Conservation (phyloP, 2,888 invertebrate genomes). For the Drosophila parthenogenetica region DNA sequence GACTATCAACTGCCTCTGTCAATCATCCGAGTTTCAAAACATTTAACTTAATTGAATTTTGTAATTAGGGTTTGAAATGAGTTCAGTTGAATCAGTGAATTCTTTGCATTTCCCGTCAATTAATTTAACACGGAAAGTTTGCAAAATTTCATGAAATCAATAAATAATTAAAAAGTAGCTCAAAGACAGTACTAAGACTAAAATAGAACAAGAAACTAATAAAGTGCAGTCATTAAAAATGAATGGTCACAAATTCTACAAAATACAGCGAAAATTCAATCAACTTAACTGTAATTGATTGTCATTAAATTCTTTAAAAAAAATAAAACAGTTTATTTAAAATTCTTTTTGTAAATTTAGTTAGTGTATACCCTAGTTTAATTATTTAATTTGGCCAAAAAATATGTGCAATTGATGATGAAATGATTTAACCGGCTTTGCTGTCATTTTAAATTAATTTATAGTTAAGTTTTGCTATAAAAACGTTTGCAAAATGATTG, state of each 20-base stretch:
- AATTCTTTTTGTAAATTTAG: background rate
- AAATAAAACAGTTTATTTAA: background rate
- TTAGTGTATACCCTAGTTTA: background rate
- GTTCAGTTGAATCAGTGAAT: background rate
- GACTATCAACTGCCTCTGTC: constrained; percentile 19
- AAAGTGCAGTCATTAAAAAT: too few relatives aligned
- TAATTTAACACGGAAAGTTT: constrained; percentile 5
- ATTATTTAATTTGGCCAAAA: background rate
- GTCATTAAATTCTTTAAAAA: too few relatives aligned
- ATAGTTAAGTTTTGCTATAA: background rate
- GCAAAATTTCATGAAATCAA: background rate
- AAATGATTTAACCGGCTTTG: background rate
- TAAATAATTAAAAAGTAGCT: constrained; percentile 1
- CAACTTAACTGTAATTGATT: too few relatives aligned
- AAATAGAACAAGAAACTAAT: too few relatives aligned
- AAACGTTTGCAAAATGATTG: constrained; percentile 2
- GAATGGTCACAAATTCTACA: too few relatives aligned
- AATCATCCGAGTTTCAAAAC: constrained; percentile 2
- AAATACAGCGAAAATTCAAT: too few relatives aligned
- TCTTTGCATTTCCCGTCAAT: constrained; percentile 13
- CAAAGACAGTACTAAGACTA: too few relatives aligned
- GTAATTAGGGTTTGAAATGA: constrained; percentile 10
- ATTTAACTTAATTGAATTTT: constrained; percentile 30
- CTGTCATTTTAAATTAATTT: constrained; percentile 2
- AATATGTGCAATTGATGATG: background rate